Evolutionary conservation across 2,888 invertebrate genomes (phyloP), one percentile per base, ranked within the genome.

Genomic region (Lapara coniferarum): DNA sequence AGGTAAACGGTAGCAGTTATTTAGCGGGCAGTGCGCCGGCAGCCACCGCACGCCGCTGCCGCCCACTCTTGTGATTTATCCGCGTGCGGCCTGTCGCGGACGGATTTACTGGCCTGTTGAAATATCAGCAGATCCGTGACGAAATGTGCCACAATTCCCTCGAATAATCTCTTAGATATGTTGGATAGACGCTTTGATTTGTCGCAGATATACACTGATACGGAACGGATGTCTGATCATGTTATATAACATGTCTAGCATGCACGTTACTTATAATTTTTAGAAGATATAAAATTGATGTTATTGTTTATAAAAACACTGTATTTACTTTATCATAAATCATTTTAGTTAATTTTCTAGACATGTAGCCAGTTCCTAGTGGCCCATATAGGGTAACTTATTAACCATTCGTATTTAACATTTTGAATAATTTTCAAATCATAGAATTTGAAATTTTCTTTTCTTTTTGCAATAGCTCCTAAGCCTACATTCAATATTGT

Each of bases 1-100:
- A 90, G 85, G 92, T 89, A 91, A 92, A 92, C 93, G 91, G 93
- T 93, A 93, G 93, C 93, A 84, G 91, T 89, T 89, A 89, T 88
- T 88, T 85, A 88, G 87, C 87, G 77, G 83, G 83, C 81, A 82
- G 81, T 81, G 81, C 79, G 85, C 82, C 85, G 81, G 85, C 81
- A 83, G 85, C 83, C 77, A 72, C 72, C 72, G 73, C 71, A 70
- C 74, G 77, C 78, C 77, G 82, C 86, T 91, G 89, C 86, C 91
- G 89, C 92, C 92, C 92, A 91, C 92, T 81, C 73, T 75, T 78
- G 89, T 91, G 91, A 92, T 92, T 93, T 93, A 92, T 91, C 89
- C 88, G 85, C 84, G 78, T 80, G 79, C 81, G 72, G 79, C 75
- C 75, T 80, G 80, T 78, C 78, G 75, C 72, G 73, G 76, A 72